Conservation (phyloP, 2,113 vertebrate genomes). For the Addax nasomaculatus region DNA sequence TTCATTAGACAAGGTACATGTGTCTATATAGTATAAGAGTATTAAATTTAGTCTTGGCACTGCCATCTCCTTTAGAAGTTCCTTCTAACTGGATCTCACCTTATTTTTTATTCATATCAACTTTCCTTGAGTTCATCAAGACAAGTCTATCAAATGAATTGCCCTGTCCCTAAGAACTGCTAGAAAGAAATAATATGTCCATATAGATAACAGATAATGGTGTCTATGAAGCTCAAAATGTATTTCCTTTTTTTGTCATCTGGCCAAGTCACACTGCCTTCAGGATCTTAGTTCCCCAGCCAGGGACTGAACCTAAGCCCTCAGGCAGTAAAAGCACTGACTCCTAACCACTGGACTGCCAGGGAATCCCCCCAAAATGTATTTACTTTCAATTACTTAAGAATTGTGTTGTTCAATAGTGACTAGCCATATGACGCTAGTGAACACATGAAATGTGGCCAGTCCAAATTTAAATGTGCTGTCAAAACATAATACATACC, state of each 20-base stretch:
- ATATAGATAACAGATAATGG: neutral
- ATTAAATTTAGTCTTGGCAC: neutral
- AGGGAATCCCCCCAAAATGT: neutral
- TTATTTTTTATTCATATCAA: neutral
- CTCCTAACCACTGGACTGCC: neutral
- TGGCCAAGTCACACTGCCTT: neutral
- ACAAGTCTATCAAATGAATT: slow-evolving; percentile 1
- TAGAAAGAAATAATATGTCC: neutral
- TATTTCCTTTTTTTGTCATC: neutral
- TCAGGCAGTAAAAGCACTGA: neutral
- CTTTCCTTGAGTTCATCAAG: neutral
- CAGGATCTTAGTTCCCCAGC: neutral
- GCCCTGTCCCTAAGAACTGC: neutral
- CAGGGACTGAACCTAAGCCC: neutral
- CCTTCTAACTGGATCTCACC: neutral
- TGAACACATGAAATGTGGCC: neutral
- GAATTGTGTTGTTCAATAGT: neutral
- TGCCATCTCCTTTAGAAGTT: neutral
- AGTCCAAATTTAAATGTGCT: neutral
- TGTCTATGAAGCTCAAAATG: neutral
- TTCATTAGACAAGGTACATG: neutral
- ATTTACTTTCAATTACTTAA: slow-evolving; percentile 6
- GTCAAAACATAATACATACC: neutral
- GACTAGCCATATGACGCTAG: neutral
- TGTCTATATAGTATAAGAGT: neutral